Percentiles rank a stretch among this genome's conserved stretches.
phyloP scores from a whole-genome alignment of 2,113 vertebrate species.

The Carollia perspicillata region DNA sequence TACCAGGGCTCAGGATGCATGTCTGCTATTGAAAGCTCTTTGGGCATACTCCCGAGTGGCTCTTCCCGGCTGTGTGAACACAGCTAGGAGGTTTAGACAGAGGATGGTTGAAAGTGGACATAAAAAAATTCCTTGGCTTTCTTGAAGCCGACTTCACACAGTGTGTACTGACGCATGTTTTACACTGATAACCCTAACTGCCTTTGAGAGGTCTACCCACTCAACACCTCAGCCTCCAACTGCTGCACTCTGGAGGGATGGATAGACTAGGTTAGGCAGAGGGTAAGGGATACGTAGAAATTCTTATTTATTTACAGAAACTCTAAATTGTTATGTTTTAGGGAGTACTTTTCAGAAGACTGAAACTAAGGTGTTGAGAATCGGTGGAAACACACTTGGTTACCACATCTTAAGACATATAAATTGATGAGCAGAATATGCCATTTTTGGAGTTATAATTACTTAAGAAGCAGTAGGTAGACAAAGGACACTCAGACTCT shows the following conservation, averaged over 20 bases:
- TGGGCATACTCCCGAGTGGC: neutral
- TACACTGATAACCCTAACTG: neutral
- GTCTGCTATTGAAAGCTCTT: neutral
- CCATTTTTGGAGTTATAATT: neutral
- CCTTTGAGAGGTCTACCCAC: neutral
- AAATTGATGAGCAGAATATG: neutral
- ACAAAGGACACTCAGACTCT: neutral
- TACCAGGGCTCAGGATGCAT: neutral
- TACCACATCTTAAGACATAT: neutral
- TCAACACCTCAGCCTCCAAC: neutral
- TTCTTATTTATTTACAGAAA: neutral
- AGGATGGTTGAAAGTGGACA: neutral
- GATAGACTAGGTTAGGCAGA: neutral
- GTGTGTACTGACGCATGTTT: neutral
- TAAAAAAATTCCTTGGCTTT: neutral
- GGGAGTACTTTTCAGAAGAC: neutral
- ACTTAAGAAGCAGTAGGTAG: neutral
- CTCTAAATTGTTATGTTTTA: neutral
- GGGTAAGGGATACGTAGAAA: too few species aligned
- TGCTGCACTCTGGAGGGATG: neutral
- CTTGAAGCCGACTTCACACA: neutral
- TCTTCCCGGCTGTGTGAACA: neutral
- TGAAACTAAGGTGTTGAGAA: neutral
- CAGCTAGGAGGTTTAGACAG: neutral
- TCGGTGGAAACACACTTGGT: neutral